Evolutionary conservation across 2,888 invertebrate species (phyloP).

Genomic region (Acanthosepion esculentum): DNA sequence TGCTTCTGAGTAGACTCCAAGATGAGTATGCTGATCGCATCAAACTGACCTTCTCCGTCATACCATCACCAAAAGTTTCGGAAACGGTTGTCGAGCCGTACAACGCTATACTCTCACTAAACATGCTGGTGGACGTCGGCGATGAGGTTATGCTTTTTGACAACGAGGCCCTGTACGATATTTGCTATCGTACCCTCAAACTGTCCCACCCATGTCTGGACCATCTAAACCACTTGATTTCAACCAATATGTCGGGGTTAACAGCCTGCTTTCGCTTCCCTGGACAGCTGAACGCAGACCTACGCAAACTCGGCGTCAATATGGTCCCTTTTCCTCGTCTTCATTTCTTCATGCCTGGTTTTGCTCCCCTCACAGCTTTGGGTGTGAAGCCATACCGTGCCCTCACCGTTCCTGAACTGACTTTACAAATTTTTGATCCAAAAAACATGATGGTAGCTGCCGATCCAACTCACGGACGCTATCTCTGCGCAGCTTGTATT

Average conservation of each 20-base stretch:
- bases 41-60: conserved; percentile 9
- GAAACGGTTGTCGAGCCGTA: conserved; percentile 45
- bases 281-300: conserved; percentile 89
- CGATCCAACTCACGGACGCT: conserved; percentile 69
- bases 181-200: background rate
- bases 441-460: conserved; percentile 82
- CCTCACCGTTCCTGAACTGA: conserved; percentile 79
- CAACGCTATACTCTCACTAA: conserved; percentile 33
- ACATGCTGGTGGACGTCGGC: background rate
- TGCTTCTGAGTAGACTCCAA: background rate
- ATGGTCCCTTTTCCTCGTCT: conserved; percentile 94
- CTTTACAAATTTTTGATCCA: conserved; percentile 87
- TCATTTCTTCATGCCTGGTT: conserved; percentile 94
- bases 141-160: conserved; percentile 34
- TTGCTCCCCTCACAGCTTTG: conserved; percentile 81
- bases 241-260: conserved; percentile 24
- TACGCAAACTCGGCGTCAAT: conserved; percentile 78
- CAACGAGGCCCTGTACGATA: conserved; percentile 25
- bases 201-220: background rate
- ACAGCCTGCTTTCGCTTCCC: conserved; percentile 65
- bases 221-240: conserved; percentile 34
- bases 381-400: conserved; percentile 79
- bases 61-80: conserved; percentile 37
- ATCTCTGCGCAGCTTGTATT: conserved; percentile 71
- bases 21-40: conserved; percentile 13